These are phyloP conservation scores for Talpa occidentalis DNA, from an alignment of 2,113 vertebrate genomes.

Conservation along the genomic window DNA sequence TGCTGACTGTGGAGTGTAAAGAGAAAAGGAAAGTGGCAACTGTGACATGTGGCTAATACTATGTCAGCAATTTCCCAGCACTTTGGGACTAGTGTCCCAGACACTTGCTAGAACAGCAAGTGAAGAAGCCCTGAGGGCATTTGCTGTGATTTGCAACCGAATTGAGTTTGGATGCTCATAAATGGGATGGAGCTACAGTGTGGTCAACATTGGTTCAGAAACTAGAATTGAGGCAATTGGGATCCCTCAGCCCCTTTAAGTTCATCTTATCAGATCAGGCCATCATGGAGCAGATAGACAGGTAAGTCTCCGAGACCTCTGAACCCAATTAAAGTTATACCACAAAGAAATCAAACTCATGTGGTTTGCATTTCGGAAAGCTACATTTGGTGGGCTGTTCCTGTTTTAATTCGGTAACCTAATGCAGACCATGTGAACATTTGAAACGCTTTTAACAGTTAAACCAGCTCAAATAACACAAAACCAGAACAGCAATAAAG, in stretches of 20 bases:
- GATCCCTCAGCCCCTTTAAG: slow-evolving; percentile 84
- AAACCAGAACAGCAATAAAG: slow-evolving; percentile 91
- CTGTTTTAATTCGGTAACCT: slow-evolving; percentile 91
- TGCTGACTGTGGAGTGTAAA: not conserved
- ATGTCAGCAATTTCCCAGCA: not conserved
- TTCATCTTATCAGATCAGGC: slow-evolving; percentile 87
- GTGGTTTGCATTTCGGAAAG: slow-evolving; percentile 91
- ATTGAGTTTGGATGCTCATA: slow-evolving; percentile 55
- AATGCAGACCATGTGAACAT: slow-evolving; percentile 92
- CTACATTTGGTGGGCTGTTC: slow-evolving; percentile 90
- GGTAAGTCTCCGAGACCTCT: slow-evolving; percentile 89
- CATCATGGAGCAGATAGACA: slow-evolving; percentile 88
- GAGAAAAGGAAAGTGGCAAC: not conserved
- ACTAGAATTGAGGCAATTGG: slow-evolving; percentile 70
- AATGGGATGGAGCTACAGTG: slow-evolving; percentile 24
- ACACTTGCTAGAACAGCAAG: slow-evolving; percentile 6
- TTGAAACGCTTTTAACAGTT: slow-evolving; percentile 91
- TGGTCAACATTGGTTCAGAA: slow-evolving; percentile 70
- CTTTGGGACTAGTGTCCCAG: not conserved
- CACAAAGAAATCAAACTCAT: slow-evolving; percentile 92
- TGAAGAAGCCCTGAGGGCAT: slow-evolving; percentile 30
- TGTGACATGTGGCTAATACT: not conserved
- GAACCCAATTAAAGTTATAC: slow-evolving; percentile 91
- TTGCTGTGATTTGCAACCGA: not conserved
- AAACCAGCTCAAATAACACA: slow-evolving; percentile 91